Conservation (phyloP, 2,888 invertebrate species). For the Polydrusus tereticollis region DNA sequence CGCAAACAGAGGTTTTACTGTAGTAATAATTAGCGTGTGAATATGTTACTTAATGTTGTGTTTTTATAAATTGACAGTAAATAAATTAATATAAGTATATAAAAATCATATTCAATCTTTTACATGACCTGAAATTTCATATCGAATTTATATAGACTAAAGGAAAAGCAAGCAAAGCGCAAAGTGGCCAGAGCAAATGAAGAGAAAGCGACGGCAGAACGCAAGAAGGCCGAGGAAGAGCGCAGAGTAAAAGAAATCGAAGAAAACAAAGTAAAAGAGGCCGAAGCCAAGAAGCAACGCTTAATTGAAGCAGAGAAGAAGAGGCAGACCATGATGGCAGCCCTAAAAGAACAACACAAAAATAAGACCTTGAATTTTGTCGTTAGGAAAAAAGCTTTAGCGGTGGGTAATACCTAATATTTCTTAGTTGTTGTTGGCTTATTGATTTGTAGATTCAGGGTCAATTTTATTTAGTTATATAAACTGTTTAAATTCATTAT, state of each 20-base stretch:
- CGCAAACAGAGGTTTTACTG: too few species aligned
- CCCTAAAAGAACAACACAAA: conserved; percentile 90
- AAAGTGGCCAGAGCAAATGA: conserved; percentile 95
- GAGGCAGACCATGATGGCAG: conserved; percentile 93
- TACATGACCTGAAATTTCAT: too few species aligned
- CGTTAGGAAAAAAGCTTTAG: conserved; percentile 86
- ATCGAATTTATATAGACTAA: too few species aligned
- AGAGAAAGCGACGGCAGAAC: conserved; percentile 93
- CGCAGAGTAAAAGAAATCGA: conserved; percentile 91
- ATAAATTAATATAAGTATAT: too few species aligned
- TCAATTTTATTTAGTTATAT: too few species aligned
- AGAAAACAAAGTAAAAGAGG: conserved; percentile 94
- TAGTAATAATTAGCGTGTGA: too few species aligned
- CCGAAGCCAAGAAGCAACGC: conserved; percentile 92
- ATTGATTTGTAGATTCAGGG: too few species aligned
- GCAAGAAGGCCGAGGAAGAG: conserved; percentile 95
- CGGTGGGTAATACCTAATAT: conserved; percentile 70
- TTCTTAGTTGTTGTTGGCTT: background rate
- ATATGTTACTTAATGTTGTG: too few species aligned
- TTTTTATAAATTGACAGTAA: too few species aligned
- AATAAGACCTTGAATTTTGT: conserved; percentile 89
- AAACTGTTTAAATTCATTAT: too few species aligned
- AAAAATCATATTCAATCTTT: too few species aligned
- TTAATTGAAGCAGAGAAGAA: conserved; percentile 96
- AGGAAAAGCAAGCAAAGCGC: conserved; percentile 97